Base-by-base conservation (phyloP, 2,797 vertebrate genomes). In the Aselliscus stoliczkanus region DNA sequence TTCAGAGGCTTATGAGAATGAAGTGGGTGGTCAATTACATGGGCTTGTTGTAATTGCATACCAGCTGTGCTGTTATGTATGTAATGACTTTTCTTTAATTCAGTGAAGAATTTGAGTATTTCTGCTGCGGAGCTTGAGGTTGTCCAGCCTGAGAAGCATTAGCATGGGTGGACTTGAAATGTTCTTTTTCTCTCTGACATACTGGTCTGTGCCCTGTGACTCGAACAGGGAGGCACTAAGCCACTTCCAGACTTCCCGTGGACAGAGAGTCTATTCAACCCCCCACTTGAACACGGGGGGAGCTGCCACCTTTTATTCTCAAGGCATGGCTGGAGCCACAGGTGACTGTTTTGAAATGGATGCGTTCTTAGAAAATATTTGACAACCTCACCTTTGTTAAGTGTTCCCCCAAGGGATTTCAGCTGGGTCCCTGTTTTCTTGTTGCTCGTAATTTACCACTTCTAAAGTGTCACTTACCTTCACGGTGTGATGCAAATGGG, bases 301-400 rank as follows among this genome's bases (percentile, higher is more conserved):
- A 20, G 13, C 54, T 12, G 3, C 14, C 5, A 0, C 58, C 34
- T 44, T 81, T 84, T 81, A 37, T 73, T 34, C 27, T 1, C 23
- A 5, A 47, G 54, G 20, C 14, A 2, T 0, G 7, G 11, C 69
- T 2, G 7, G 1, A 21, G 39, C 56, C 39, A 50, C 62, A 62
- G 92, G 72, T 67, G 93, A 72, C 81, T 80, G 25, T 64, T 77
- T 89, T 31, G 37, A 37, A 80, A 58, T 60, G 64, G 23, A 3
- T 21, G 54, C 75, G 39, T 60, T 80, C 83, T 79, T 79, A 39
- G 86, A 10, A 93, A 96, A 88, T 88, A 25, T 81, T 90, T 93
- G 85, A 75, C 75, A 50, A 8, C 52, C 31, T 70, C 75, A 31
- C 65, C 11, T 29, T 37, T 54, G 90, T 54, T 67, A 60, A 95